A percentile compares a stretch with the other conserved stretches of the same genome.
Evolutionary conservation across 2,797 vertebrate species (phyloP).

Genomic region (Fratercula arctica): DNA sequence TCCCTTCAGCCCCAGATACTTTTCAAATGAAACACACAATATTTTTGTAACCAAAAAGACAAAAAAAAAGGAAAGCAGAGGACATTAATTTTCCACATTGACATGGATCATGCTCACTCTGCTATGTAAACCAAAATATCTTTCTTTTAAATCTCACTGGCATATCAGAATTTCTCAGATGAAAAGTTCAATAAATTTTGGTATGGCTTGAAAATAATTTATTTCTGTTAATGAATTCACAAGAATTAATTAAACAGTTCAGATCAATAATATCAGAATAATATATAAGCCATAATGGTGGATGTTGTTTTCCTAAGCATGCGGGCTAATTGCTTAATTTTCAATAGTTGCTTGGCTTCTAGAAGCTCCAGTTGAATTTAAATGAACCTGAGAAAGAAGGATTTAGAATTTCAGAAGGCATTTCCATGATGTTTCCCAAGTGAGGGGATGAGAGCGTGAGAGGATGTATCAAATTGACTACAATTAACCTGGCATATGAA

Average conservation of each 20-base stretch:
- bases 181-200: neutral
- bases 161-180: neutral
- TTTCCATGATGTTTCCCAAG: slow-evolving; percentile 22
- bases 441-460: neutral
- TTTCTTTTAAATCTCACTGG: neutral
- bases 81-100: neutral
- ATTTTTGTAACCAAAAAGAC: neutral
- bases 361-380: slow-evolving; percentile 29
- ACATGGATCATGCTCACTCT: neutral
- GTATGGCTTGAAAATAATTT: neutral
- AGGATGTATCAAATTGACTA: neutral
- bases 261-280: slow-evolving; percentile 4
- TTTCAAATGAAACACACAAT: neutral
- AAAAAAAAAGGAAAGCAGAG: neutral
- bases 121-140: neutral
- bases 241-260: neutral
- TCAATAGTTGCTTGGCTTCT: slow-evolving; percentile 21
- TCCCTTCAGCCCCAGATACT: neutral
- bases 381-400: slow-evolving; percentile 31
- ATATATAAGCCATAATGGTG: neutral
- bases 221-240: neutral
- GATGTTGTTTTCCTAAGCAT: neutral
- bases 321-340: slow-evolving; percentile 33
- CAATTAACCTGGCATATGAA: slow-evolving; percentile 3
- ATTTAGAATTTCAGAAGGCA: slow-evolving; percentile 46